These are phyloP conservation scores for Listronotus oregonensis DNA, from an alignment of 1,140 invertebrate species.

Conservation along the genomic window DNA sequence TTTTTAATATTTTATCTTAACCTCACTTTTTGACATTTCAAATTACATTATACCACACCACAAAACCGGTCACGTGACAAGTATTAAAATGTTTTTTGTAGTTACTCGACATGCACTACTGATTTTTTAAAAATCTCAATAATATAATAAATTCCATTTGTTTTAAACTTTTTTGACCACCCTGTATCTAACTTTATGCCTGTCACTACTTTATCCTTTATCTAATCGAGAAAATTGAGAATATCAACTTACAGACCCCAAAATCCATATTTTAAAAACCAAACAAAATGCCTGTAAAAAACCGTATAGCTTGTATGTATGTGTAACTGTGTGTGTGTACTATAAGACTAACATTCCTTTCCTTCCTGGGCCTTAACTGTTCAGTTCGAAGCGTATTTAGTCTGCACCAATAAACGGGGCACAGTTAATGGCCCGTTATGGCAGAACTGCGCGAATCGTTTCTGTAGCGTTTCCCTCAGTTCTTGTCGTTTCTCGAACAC, in stretches of 20 bases:
- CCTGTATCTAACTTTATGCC: too few relatives aligned
- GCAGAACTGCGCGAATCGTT: slow-evolving; percentile 81
- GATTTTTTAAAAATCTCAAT: too few relatives aligned
- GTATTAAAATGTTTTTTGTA: too few relatives aligned
- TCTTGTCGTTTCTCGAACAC: slow-evolving; percentile 79
- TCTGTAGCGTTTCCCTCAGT: slow-evolving; percentile 77
- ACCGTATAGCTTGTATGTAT: slow-evolving; percentile 22
- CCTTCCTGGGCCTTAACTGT: slow-evolving; percentile 1
- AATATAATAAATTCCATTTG: too few relatives aligned
- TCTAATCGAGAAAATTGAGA: too few relatives aligned
- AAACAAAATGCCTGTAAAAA: slow-evolving; percentile 9
- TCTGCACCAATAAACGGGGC: slow-evolving; percentile 49
- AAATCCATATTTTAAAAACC: neutral
- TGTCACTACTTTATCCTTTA: too few relatives aligned
- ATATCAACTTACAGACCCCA: neutral
- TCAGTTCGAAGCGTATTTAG: slow-evolving; percentile 53
- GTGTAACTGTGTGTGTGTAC: slow-evolving; percentile 30
- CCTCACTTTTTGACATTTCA: too few relatives aligned
- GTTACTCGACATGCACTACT: too few relatives aligned
- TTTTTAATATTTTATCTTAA: too few relatives aligned
- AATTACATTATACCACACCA: too few relatives aligned
- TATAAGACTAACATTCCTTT: slow-evolving; percentile 18
- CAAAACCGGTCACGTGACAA: too few relatives aligned
- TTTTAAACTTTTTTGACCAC: too few relatives aligned
- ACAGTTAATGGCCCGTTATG: slow-evolving; percentile 58